Evolutionary conservation across 2,113 vertebrate species (phyloP).

Genomic region (Sigmodon hispidus): DNA sequence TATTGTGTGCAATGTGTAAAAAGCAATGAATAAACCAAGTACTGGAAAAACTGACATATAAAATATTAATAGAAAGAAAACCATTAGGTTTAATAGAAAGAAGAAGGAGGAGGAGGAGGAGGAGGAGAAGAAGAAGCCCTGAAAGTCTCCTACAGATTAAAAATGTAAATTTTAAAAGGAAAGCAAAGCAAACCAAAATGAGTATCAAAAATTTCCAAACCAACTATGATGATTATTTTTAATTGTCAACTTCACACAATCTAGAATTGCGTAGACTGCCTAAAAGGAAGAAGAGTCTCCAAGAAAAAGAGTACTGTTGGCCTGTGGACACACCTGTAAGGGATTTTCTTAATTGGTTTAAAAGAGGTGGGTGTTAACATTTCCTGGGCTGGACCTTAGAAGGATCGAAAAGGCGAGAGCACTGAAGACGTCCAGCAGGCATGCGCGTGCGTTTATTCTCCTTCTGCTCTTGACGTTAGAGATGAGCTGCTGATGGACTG

Average conservation of each 20-base stretch:
- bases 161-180: background rate
- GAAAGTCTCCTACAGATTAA: background rate
- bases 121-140: background rate
- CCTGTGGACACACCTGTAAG: background rate
- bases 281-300: background rate
- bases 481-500: background rate
- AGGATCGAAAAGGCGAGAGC: background rate
- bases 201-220: background rate
- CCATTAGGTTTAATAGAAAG: background rate
- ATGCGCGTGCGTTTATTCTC: background rate
- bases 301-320: too few relatives aligned
- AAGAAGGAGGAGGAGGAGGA: background rate
- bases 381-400: background rate
- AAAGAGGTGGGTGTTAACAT: background rate
- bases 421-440: background rate
- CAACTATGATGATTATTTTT: background rate
- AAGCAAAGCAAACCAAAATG: background rate
- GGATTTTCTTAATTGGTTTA: background rate
- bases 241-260: background rate
- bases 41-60: background rate
- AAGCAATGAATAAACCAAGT: background rate
- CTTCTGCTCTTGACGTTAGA: background rate
- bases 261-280: background rate
- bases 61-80: background rate
- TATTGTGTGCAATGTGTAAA: too few relatives aligned